Evolutionary conservation across 2,888 invertebrate genomes (phyloP).

Genomic region (Parthenolecanium corni): DNA sequence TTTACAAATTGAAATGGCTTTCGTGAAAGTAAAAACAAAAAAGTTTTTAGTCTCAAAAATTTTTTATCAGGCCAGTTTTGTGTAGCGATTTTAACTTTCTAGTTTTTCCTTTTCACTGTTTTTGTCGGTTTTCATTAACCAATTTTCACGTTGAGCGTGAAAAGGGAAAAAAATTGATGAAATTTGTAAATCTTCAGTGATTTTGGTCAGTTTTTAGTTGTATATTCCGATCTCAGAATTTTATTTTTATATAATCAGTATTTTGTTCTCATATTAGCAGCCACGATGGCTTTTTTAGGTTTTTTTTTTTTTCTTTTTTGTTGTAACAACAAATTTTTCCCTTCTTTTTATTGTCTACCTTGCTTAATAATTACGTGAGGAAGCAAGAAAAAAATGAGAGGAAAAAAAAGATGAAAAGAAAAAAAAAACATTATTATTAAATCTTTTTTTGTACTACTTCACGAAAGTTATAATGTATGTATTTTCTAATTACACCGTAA

Average conservation of each 20-base stretch:
- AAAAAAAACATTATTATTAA: background rate
- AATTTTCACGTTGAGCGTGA: too few species aligned
- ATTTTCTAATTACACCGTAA: conserved; percentile 21
- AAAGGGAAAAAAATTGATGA: too few species aligned
- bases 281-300: background rate
- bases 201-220: conserved; percentile 20
- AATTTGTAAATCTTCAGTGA: background rate
- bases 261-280: background rate
- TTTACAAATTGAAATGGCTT: background rate
- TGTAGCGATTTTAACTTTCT: too few species aligned
- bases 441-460: conserved; percentile 4
- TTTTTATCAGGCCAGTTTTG: background rate
- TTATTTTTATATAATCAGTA: conserved; percentile 23
- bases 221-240: conserved; percentile 24
- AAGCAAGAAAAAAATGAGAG: background rate
- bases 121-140: too few species aligned
- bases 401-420: too few species aligned
- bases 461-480: conserved; percentile 3
- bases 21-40: background rate
- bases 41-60: background rate
- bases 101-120: too few species aligned
- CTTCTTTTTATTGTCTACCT: background rate
- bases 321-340: background rate
- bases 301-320: conserved; percentile 6
- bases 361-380: background rate